phyloP scores from a whole-genome alignment of 2,797 vertebrate genomes.

The Avahi laniger region DNA sequence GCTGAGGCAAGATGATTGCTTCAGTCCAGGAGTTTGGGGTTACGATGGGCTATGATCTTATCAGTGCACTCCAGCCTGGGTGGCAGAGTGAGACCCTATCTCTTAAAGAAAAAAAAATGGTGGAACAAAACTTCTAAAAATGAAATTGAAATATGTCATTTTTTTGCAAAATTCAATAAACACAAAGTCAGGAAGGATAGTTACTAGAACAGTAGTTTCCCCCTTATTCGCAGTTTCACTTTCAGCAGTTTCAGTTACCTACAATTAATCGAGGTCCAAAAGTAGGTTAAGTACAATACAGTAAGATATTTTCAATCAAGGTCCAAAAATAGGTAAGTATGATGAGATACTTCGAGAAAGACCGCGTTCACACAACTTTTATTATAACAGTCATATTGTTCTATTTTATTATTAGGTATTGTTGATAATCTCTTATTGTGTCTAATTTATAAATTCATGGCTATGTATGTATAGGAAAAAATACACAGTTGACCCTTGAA shows the following conservation, averaged over 20 bases:
- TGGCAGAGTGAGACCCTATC: background rate
- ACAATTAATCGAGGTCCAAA: background rate
- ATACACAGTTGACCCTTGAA: background rate
- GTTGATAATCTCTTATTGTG: background rate
- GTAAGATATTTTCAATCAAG: background rate
- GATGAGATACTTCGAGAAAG: background rate
- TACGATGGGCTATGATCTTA: background rate
- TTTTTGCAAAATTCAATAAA: conserved; percentile 10
- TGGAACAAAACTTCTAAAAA: background rate
- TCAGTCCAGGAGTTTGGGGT: background rate
- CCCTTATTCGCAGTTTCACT: background rate
- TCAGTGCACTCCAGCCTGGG: background rate
- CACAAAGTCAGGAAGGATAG: background rate
- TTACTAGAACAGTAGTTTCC: background rate
- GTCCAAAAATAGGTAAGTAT: background rate
- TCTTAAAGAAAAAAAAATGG: background rate
- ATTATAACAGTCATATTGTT: background rate
- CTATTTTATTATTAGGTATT: background rate
- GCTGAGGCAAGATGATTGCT: background rate
- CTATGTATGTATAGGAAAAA: background rate
- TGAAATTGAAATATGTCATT: background rate
- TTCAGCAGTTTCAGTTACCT: background rate
- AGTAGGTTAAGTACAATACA: background rate
- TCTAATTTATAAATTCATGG: background rate
- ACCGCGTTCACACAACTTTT: background rate